A percentile compares a stretch with the other conserved stretches of the same genome.
phyloP scores from a whole-genome alignment of 2,113 vertebrate species.

The Ammodytes marinus region DNA sequence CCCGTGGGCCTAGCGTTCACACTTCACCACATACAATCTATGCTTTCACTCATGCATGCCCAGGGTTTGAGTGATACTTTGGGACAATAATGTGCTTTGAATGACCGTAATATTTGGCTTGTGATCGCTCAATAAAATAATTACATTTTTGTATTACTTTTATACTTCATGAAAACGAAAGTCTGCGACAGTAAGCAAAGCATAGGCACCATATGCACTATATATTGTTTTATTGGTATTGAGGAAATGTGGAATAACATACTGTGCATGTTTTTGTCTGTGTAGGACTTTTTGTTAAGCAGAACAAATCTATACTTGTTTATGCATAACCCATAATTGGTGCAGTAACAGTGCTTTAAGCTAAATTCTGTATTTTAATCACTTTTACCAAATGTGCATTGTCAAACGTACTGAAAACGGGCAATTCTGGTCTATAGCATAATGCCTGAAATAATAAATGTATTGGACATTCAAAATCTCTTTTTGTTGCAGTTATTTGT shows the following conservation, averaged over 20 bases:
- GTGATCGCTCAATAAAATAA: not conserved
- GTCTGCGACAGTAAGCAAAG: not conserved
- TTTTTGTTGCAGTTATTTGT: not conserved
- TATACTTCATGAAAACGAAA: not conserved
- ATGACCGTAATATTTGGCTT: not conserved
- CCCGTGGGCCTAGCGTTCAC: not conserved
- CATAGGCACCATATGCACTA: not conserved
- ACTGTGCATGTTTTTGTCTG: not conserved
- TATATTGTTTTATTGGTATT: not conserved
- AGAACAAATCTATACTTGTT: not conserved
- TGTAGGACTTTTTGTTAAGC: not conserved
- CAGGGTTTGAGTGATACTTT: not conserved
- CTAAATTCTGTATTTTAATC: not conserved
- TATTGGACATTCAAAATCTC: not conserved
- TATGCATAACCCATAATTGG: not conserved
- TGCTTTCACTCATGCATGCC: not conserved
- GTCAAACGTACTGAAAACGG: not conserved
- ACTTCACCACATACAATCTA: not conserved
- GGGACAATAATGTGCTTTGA: not conserved
- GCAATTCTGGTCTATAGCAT: not conserved
- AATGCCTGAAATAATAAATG: not conserved
- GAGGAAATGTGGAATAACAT: not conserved
- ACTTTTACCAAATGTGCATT: not conserved
- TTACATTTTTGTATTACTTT: slow-evolving; percentile 4
- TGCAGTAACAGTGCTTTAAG: not conserved